Base-by-base conservation (phyloP, 2,888 invertebrate genomes). In the Amblyjoppa proteus region DNA sequence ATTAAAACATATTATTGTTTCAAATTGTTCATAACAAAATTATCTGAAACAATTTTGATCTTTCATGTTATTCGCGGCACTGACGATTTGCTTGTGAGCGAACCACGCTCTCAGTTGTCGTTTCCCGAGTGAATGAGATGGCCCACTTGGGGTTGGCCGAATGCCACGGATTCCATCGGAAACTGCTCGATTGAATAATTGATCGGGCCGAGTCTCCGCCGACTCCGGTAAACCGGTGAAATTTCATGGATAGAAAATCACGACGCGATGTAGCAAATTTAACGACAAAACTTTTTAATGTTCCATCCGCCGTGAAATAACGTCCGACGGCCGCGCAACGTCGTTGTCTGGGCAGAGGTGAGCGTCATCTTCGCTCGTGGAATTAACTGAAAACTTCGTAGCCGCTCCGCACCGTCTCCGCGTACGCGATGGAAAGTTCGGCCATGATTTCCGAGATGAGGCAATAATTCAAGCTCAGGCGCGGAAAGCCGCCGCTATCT, bases 261-360 rank as follows among this genome's bases (percentile, higher is more conserved):
- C 83, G 49, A 68, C 38, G 66, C 83, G 75, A 75, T 74, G 75
- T 83, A 85, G 85, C 84, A 75, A 9, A 88, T 86, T 89, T 90
- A 90, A 90, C 88, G 89, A 88, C 88, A 86, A 89, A 89, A 90
- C 81, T 90, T 90, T 89, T 88, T 88, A 89, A 89, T 87, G 87
- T 84, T 70, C 64, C 64, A 13, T 58, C 56, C 61, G 49, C 25
- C 16, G 20, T 58, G 61, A 41, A 20, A 70, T 51, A 61, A 61
- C 56, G 73, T 2, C 34, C 13, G 4, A 58, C 41, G 70, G 61
- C 83, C 78, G 53, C 58, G 88, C 80, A 84, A 86, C 86, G 87
- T 79, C 85, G 71, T n/a, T 49, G 45, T 83, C 31, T 69, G 84
- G 86, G 85, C 87, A 85, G 88, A 88, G 88, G 84, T 90, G 88